Percentiles rank a stretch among this genome's conserved stretches.
Evolutionary conservation across 2,113 vertebrate genomes (phyloP).

Genomic region (Greenwoodochromis staneri): DNA sequence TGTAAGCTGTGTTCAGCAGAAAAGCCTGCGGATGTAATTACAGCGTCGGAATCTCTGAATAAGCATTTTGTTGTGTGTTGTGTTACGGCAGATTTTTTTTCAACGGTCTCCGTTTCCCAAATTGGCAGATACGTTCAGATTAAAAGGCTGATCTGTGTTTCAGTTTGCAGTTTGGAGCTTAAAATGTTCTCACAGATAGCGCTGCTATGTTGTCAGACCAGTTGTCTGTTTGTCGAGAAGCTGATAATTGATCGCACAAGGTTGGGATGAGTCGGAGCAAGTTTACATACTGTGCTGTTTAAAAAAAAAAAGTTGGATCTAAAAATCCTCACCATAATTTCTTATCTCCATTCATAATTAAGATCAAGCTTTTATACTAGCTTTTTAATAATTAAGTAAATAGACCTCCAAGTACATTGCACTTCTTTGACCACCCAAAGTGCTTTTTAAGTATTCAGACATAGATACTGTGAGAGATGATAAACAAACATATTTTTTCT

Average conservation of each 20-base stretch:
- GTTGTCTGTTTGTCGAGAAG: neutral
- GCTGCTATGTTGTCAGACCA: neutral
- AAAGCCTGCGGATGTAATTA: neutral
- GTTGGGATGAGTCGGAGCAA: neutral
- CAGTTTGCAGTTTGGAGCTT: neutral
- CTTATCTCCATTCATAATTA: neutral
- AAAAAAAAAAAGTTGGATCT: neutral
- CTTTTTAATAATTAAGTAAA: neutral
- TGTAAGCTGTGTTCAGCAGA: neutral
- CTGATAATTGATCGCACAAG: neutral
- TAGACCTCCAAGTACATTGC: neutral
- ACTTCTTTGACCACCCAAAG: neutral
- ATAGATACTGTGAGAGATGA: neutral
- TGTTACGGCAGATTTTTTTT: neutral
- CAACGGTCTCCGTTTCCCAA: neutral
- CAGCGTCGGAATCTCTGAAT: neutral
- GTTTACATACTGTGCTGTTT: neutral
- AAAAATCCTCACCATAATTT: neutral
- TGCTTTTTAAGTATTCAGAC: neutral
- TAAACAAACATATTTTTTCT: neutral
- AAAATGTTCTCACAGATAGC: neutral
- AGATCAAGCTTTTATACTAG: neutral
- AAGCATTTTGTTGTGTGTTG: neutral
- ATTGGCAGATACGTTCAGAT: neutral
- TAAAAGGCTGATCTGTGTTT: neutral